These are phyloP conservation scores for Drosophila heteroneura DNA, from an alignment of 2,888 invertebrate genomes.

Conservation along the genomic window DNA sequence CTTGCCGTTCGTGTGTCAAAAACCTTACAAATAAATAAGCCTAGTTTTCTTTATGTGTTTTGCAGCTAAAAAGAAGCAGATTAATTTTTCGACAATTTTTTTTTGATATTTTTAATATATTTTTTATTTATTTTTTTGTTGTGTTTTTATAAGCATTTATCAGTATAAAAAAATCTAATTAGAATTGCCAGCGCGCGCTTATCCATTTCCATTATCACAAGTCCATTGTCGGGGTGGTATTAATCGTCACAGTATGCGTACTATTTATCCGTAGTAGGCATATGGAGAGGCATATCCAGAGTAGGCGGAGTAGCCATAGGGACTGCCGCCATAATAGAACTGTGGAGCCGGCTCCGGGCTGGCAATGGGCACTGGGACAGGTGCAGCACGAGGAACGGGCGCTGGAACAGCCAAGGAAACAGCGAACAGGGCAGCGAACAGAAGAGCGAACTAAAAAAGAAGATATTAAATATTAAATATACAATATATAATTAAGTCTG, in stretches of 20 bases:
- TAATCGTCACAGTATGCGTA: constrained; percentile 5
- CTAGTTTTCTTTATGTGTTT: too few species aligned
- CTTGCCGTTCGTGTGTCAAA: accelerated
- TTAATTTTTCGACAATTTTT: neutral
- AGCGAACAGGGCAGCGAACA: constrained; percentile 80
- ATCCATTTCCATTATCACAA: constrained; percentile 60
- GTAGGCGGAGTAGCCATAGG: constrained; percentile 78
- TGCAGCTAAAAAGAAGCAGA: neutral
- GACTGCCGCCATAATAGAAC: constrained; percentile 75
- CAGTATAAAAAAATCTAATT: constrained; percentile 57
- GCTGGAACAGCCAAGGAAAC: constrained; percentile 76
- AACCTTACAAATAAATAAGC: neutral
- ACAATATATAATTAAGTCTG: neutral
- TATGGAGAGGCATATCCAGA: constrained; percentile 81
- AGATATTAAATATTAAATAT: neutral
- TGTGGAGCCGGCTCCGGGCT: constrained; percentile 78
- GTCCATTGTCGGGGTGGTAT: constrained; percentile 45
- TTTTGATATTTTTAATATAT: constrained; percentile 24
- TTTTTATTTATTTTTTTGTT: constrained; percentile 48
- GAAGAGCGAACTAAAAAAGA: constrained; percentile 66
- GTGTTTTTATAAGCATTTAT: constrained; percentile 54
- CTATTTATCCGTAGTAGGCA: constrained; percentile 77
- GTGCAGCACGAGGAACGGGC: constrained; percentile 71
- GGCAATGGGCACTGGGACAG: constrained; percentile 71
- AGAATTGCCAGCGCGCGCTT: constrained; percentile 65